Evolutionary conservation across 2,113 vertebrate genomes (phyloP).

Genomic region (Sardina pilchardus): DNA sequence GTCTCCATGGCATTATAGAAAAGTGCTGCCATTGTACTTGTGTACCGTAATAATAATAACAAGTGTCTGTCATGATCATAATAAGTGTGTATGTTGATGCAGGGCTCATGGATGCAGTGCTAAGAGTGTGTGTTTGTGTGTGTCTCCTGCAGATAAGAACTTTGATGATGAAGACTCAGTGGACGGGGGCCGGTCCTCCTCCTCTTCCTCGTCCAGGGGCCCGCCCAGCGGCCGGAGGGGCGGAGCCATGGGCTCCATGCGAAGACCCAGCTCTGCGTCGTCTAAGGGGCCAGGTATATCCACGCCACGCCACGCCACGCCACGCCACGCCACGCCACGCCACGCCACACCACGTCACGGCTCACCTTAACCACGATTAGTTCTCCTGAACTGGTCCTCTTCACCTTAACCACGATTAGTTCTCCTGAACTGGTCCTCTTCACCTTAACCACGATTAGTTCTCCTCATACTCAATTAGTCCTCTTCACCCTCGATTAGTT

Average conservation of each 20-base stretch:
- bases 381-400: too few relatives aligned
- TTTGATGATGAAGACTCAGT: conserved; percentile 98
- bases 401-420: background rate
- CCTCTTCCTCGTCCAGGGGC: conserved; percentile 92
- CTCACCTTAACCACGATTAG: background rate
- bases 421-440: too few relatives aligned
- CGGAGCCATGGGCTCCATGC: conserved; percentile 74
- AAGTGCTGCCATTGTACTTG: too few relatives aligned
- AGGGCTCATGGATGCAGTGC: background rate
- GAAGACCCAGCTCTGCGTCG: conserved; percentile 80
- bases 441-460: background rate
- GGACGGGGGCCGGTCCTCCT: conserved; percentile 95
- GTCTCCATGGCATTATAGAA: too few relatives aligned
- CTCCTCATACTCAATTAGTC: too few relatives aligned
- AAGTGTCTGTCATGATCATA: too few relatives aligned
- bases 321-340: too few relatives aligned
- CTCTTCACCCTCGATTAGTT: too few relatives aligned
- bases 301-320: too few relatives aligned
- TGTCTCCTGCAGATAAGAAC: conserved; percentile 85
- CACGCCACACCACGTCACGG: background rate
- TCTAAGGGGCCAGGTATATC: conserved; percentile 81
- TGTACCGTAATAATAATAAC: too few relatives aligned
- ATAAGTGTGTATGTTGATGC: too few relatives aligned
- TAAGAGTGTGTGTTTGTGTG: background rate
- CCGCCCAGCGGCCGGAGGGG: conserved; percentile 78